Evolutionary conservation across 2,888 invertebrate species (phyloP).

Genomic region (Synergus gifuensis): DNA sequence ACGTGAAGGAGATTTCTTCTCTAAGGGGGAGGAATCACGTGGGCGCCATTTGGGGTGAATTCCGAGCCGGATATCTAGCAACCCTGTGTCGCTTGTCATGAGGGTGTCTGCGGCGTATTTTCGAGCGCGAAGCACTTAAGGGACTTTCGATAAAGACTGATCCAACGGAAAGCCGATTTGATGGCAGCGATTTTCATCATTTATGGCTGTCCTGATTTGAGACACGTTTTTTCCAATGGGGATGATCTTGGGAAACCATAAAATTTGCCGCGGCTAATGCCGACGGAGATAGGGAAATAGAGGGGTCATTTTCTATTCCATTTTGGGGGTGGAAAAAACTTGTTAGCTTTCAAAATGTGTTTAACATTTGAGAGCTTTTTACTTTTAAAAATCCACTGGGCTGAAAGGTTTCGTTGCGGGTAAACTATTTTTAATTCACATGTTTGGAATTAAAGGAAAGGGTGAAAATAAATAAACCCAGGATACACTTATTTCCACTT

Average conservation of each 20-base stretch:
- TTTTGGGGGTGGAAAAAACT: neutral
- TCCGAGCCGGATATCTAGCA: constrained; percentile 42
- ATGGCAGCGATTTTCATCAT: constrained; percentile 26
- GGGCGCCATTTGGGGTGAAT: constrained; percentile 53
- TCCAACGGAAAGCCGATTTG: constrained; percentile 5
- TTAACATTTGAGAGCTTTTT: too few relatives aligned
- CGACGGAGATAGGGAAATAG: neutral
- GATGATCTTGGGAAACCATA: constrained; percentile 3
- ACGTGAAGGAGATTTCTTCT: constrained; percentile 41
- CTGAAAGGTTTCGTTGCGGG: too few relatives aligned
- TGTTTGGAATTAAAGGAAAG: too few relatives aligned
- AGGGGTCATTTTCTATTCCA: neutral
- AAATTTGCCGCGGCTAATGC: constrained; percentile 3
- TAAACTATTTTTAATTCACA: too few relatives aligned
- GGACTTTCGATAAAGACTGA: constrained; percentile 40
- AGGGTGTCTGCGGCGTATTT: constrained; percentile 41
- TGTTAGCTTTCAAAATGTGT: too few relatives aligned
- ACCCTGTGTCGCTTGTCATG: constrained; percentile 30
- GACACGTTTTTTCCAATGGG: neutral
- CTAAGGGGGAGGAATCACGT: constrained; percentile 41
- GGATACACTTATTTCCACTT: neutral
- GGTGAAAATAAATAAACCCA: neutral
- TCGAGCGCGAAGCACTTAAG: constrained; percentile 36
- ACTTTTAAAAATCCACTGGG: too few relatives aligned
- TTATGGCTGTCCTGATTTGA: constrained; percentile 4